Evolutionary conservation across 2,797 vertebrate species (phyloP), one percentile per base, ranked within the genome.

Genomic region (Amphiprion clarkii): DNA sequence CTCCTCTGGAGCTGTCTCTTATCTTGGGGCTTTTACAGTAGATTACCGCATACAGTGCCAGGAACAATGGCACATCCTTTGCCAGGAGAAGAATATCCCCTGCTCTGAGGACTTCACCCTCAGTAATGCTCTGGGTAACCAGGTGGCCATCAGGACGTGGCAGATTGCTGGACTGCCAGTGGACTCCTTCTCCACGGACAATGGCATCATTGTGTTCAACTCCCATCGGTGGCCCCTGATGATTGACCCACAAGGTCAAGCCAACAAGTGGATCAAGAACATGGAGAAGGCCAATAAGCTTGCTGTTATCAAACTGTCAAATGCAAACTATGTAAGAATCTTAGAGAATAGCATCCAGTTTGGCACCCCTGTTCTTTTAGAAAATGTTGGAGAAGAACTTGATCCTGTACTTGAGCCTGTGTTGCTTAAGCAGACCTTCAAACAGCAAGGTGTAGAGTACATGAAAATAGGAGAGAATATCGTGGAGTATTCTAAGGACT

Each of bases 181-280:
- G 56, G 98, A 99, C 92, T 95, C 96, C 40, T 98, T 98, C 88
- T 99, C 97, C 42, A 93, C 95, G 16, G 97, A 98, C 86, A 99
- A 99, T 3, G 97, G 97, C 29, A 96, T 99, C 74, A 97, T 98
- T 31, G 95, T 97, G 68, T 97, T 96, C 55, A 97, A 97, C 90
- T 99, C 97, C 10, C 95, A 96, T 23, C 95, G 96, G 6, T 99
- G 97, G 97, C 91, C 97, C 25, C 91, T 99, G 58, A 98, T 99
- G 96, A 98, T 99, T 55, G 98, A 99, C 84, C 97, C 97, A 66
- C 97, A 99, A 88, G 96, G 96, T 31, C 98, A 99, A 89, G 97
- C 98, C 78, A 98, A 98, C 90, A 98, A 97, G 42, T 99, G 97
- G 98, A 85, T 99, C 61, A 99, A 97, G 85, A 98, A 98, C 82